Conservation (phyloP, 35 echinoderm and acorn worm species). For the Hemicentrotus pulcherrimus region DNA sequence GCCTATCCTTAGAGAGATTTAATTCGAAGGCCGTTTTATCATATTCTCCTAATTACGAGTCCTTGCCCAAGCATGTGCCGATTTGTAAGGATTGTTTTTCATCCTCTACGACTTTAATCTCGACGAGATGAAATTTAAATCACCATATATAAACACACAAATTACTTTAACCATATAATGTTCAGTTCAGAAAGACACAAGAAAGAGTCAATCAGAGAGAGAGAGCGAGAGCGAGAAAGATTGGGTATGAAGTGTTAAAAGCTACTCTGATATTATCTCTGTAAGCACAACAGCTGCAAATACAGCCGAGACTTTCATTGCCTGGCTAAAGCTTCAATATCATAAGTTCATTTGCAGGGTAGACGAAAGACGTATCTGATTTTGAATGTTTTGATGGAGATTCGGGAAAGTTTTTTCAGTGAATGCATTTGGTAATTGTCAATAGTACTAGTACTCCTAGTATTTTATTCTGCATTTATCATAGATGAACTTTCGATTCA, state of each 20-base stretch:
- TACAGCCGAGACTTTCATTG: background rate
- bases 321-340: background rate
- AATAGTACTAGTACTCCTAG: background rate
- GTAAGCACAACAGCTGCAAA: background rate
- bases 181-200: no score
- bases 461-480: background rate
- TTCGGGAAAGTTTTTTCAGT: background rate
- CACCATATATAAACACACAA: background rate
- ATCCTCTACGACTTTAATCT: constrained; percentile 3
- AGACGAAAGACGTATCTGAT: background rate
- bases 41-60: background rate
- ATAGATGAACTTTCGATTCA: background rate
- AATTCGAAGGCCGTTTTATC: background rate
- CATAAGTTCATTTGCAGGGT: background rate
- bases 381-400: background rate
- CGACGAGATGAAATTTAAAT: background rate
- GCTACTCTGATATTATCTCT: background rate
- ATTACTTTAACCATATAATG: background rate
- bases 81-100: constrained; percentile 13
- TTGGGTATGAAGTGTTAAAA: background rate
- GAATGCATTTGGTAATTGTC: background rate
- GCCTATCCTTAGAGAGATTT: background rate
- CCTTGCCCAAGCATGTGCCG: background rate
- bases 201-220: background rate
- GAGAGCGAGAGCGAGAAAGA: background rate